A percentile compares a stretch with the other conserved stretches of the same genome.
These are phyloP conservation scores for Crotalus viridis DNA, from an alignment of 2,113 vertebrate species.

Conservation along the genomic window DNA sequence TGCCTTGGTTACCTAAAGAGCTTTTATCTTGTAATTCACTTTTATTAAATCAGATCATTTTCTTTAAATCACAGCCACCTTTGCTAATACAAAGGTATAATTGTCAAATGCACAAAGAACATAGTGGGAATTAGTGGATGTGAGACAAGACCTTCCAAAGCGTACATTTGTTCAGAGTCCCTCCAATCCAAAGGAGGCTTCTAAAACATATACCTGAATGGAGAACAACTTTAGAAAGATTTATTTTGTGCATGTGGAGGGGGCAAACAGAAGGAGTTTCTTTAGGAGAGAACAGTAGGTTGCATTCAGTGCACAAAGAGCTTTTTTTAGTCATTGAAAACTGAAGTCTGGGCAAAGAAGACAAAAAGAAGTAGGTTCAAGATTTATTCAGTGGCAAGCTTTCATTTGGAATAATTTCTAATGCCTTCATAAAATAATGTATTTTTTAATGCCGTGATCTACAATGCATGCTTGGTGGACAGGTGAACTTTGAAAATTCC, in stretches of 20 bases:
- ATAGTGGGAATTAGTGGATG: background rate
- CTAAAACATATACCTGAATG: constrained; percentile 50
- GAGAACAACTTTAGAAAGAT: constrained; percentile 33
- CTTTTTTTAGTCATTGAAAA: constrained; percentile 52
- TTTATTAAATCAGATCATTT: constrained; percentile 35
- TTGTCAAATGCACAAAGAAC: constrained; percentile 34
- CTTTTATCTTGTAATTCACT: constrained; percentile 24
- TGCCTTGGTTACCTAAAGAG: constrained; percentile 40
- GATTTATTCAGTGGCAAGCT: constrained; percentile 23
- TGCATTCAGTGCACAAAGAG: constrained; percentile 49
- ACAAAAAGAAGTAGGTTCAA: constrained; percentile 30
- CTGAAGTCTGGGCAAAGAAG: constrained; percentile 55
- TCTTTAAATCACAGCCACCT: constrained; percentile 24
- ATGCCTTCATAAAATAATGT: background rate
- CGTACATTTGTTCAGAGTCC: background rate
- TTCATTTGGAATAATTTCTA: constrained; percentile 35
- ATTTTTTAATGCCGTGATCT: background rate
- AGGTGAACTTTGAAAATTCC: background rate
- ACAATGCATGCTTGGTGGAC: background rate
- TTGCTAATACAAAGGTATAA: constrained; percentile 26
- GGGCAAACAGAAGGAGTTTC: constrained; percentile 21
- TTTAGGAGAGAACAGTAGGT: constrained; percentile 40
- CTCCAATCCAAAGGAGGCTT: constrained; percentile 44
- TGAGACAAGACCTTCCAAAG: constrained; percentile 25
- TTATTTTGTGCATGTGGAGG: constrained; percentile 7